Conservation (phyloP, 2,113 vertebrate genomes). For the Lasiurus cinereus region DNA sequence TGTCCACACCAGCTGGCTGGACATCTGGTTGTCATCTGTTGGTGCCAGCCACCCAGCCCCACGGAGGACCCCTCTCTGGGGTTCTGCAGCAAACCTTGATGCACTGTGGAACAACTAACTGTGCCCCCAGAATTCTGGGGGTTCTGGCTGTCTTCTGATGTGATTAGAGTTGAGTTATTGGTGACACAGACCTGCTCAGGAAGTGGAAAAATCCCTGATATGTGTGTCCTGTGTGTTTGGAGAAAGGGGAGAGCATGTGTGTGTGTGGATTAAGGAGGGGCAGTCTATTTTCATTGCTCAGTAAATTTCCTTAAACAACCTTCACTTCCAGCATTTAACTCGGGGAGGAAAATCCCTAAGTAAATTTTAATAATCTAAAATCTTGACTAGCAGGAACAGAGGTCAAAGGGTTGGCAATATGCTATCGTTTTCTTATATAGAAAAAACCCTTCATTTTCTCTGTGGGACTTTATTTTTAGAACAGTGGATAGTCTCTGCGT, state of each 20-base stretch:
- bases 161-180: background rate
- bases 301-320: constrained; percentile 51
- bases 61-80: background rate
- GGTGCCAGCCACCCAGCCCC: background rate
- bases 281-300: constrained; percentile 40
- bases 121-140: background rate
- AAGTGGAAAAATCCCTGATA: constrained; percentile 59
- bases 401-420: background rate
- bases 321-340: background rate
- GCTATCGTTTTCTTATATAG: background rate
- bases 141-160: background rate
- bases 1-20: background rate
- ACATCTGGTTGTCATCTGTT: background rate
- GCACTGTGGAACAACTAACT: too few relatives aligned
- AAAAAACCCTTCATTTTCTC: constrained; percentile 7
- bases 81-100: background rate
- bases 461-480: constrained; percentile 44
- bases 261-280: background rate
- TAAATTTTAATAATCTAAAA: constrained; percentile 11
- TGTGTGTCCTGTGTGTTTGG: constrained; percentile 6
- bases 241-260: background rate
- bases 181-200: background rate
- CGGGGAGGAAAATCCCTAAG: constrained; percentile 54
- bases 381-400: background rate
- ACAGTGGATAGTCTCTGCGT: background rate